These are phyloP conservation scores for Aurelia sp. DNA, from an alignment of 30 jellyfish, hydroid and myxozoan species.

Conservation along the genomic window DNA sequence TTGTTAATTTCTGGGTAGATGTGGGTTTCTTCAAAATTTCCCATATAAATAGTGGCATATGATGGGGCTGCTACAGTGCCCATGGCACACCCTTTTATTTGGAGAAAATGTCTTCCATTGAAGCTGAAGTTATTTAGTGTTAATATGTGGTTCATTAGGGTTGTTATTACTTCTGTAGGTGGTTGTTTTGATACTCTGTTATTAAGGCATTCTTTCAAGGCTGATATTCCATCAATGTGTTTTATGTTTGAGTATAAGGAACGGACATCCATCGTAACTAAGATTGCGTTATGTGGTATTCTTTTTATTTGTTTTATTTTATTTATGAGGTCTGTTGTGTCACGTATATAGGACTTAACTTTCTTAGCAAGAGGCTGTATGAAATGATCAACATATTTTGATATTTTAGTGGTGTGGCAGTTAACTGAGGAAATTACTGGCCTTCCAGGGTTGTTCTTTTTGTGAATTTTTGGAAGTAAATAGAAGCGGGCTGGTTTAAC, in stretches of 20 bases:
- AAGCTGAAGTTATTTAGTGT: background rate
- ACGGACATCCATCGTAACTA: background rate
- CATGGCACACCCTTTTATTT: too few relatives aligned
- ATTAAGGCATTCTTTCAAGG: constrained; percentile 5
- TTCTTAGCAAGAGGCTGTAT: too few relatives aligned
- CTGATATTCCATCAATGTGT: background rate
- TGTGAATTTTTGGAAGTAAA: too few relatives aligned
- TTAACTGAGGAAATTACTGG: too few relatives aligned
- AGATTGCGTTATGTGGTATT: constrained; percentile 5
- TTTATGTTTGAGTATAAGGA: too few relatives aligned
- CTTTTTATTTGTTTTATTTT: background rate
- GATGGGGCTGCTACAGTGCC: too few relatives aligned
- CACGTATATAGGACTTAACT: background rate
- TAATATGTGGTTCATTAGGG: background rate
- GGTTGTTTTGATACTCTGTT: constrained; percentile 1
- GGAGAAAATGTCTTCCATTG: constrained; percentile 6
- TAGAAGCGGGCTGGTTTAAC: background rate
- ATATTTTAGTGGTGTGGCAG: too few relatives aligned
- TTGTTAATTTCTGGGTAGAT: too few relatives aligned
- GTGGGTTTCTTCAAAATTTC: too few relatives aligned
- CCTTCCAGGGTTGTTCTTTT: too few relatives aligned
- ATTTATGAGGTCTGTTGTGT: constrained; percentile 1
- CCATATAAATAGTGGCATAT: too few relatives aligned
- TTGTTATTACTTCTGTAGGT: background rate
- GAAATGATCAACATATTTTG: too few relatives aligned